Evolutionary conservation across 2,113 vertebrate species (phyloP).

Genomic region (Ciconia maguari): DNA sequence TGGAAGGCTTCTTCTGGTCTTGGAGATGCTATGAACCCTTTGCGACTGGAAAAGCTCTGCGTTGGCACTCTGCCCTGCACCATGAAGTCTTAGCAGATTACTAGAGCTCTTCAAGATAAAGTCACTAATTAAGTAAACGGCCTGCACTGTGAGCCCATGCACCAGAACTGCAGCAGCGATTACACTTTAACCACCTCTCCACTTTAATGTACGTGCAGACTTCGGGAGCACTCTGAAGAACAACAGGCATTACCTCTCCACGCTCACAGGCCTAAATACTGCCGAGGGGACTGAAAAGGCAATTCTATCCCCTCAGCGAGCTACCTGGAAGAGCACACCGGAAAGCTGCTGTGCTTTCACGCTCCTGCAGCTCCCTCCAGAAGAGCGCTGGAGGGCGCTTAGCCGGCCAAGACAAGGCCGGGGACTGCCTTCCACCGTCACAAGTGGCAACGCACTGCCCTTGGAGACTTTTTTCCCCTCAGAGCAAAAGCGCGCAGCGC

Average conservation of each 20-base stretch:
- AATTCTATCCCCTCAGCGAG: fast-evolving
- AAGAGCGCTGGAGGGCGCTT: too few relatives aligned
- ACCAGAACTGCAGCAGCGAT: not conserved
- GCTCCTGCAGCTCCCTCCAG: not conserved
- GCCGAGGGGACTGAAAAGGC: not conserved
- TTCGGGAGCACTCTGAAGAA: not conserved
- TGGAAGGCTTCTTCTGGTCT: not conserved
- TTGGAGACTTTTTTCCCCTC: not conserved
- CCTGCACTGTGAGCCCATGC: not conserved
- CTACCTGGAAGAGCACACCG: too few relatives aligned
- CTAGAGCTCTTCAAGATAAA: not conserved
- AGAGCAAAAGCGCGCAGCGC: fast-evolving
- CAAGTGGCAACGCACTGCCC: fast-evolving
- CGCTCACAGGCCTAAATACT: too few relatives aligned
- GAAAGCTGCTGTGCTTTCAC: too few relatives aligned
- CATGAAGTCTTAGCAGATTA: not conserved
- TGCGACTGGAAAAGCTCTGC: not conserved
- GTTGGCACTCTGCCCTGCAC: too few relatives aligned
- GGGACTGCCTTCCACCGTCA: not conserved
- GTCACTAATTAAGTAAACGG: too few relatives aligned
- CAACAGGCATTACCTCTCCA: not conserved
- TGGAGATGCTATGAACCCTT: not conserved
- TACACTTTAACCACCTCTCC: not conserved
- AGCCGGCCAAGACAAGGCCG: not conserved
- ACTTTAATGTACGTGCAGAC: fast-evolving